Conservation (phyloP, 2,888 invertebrate genomes). For the Psylliodes chrysocephalus region DNA sequence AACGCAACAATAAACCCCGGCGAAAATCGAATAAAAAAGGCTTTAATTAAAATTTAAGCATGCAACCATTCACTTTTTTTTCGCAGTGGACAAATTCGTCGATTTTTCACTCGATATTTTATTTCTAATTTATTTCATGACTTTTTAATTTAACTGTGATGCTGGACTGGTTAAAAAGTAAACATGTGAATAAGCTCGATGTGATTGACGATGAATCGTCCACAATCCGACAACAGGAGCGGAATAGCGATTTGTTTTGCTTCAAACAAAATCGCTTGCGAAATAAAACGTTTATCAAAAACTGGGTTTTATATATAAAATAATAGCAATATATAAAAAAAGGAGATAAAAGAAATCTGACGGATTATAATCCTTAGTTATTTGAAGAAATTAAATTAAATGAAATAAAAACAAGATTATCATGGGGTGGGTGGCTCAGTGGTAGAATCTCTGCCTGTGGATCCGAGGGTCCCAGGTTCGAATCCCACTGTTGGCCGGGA, state of each 20-base stretch:
- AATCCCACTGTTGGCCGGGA: no score
- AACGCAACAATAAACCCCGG: constrained; percentile 22
- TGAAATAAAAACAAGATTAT: no score
- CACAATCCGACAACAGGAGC: constrained; percentile 5
- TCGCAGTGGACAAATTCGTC: constrained; percentile 30
- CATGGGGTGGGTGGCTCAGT: no score
- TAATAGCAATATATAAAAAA: no score
- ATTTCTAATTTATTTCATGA: constrained; percentile 38
- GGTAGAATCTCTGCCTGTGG: no score
- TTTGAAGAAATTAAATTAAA: no score
- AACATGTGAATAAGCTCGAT: constrained; percentile 50
- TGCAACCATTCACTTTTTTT: constrained; percentile 32
- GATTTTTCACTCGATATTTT: constrained; percentile 36
- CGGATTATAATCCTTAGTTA: no score
- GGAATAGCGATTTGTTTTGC: background rate
- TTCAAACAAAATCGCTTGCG: constrained; percentile 12
- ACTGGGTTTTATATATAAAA: no score
- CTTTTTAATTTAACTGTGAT: constrained; percentile 38
- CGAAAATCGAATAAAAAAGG: constrained; percentile 26
- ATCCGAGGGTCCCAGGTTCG: no score
- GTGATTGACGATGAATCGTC: background rate
- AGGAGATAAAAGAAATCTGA: no score
- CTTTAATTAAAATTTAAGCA: constrained; percentile 41
- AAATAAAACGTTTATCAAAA: no score
- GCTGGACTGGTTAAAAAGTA: constrained; percentile 43